Evolutionary conservation across 2,113 vertebrate species (phyloP), one percentile per base, ranked within the genome.

Genomic region (Nymphicus hollandicus): DNA sequence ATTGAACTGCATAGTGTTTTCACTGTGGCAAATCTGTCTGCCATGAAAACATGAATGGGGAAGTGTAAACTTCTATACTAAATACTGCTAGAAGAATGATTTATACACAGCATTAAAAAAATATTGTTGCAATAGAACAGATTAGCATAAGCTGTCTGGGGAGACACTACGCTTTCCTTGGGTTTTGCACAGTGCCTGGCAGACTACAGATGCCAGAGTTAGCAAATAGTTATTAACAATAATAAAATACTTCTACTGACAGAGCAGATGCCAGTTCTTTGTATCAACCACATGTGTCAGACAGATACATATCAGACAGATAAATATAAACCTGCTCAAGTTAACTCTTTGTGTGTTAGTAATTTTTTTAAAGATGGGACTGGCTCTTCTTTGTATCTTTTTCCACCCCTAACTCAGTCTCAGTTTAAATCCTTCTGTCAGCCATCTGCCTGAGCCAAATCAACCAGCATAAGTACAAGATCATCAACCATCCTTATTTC

Each of bases 221-320:
- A 93, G 86, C 44, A 91, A 91, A 89, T 2, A 93, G 44, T 76
- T 92, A 90, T 81, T 95, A 76, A 29, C 72, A 89, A 89, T 49
- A 92, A 95, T 22, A 91, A 95, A 84, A 68, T 72, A 69, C 16
- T 86, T 81, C 44, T 81, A 63, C 47, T 81, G 69, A 79, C 72
- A 72, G 44, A 64, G 22, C 16, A 84, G 65, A 91, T 2, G 4
- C 13, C 72, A 81, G 31, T 79, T 81, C 61, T 79, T 86, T 10
- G 3, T 43, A 72, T 50, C 56, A 86, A 53, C 22, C 53, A 39
- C 16, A 18, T 15, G 4, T 55, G 37, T 85, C 91, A 95, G 47
- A 53, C 19, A 81, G 83, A 69, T 37, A 88, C 91, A 70, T 88
- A 63, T 77, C 37, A 89, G 83, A 61, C 10, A 79, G 55, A 89